These are phyloP conservation scores for Eristalinus sepulchralis DNA, from an alignment of 2,888 invertebrate genomes.

Conservation along the genomic window DNA sequence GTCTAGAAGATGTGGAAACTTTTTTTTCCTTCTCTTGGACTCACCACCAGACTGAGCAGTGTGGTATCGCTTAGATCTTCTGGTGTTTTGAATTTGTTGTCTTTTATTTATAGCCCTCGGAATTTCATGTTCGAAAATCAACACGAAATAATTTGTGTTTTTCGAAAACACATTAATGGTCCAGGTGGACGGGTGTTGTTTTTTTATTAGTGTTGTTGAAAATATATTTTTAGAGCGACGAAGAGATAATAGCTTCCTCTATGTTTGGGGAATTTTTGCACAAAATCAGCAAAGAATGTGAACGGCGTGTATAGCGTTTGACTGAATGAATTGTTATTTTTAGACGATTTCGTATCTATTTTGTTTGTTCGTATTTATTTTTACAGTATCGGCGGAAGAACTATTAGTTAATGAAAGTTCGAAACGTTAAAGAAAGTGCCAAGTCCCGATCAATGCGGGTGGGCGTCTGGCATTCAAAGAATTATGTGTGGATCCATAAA, in stretches of 20 bases:
- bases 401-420: background rate
- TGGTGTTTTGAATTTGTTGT: conserved; percentile 11
- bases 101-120: conserved; percentile 36
- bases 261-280: conserved; percentile 33
- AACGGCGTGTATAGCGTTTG: conserved; percentile 3
- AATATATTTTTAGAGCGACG: conserved; percentile 35
- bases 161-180: conserved; percentile 47
- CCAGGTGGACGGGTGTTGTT: conserved; percentile 45
- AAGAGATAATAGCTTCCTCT: conserved; percentile 24
- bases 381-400: background rate
- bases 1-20: conserved; percentile 12
- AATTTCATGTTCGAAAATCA: conserved; percentile 32
- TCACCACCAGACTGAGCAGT: background rate
- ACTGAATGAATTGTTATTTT: conserved; percentile 36
- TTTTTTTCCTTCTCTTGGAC: conserved; percentile 1
- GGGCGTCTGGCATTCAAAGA: background rate
- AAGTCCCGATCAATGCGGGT: background rate
- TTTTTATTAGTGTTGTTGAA: background rate
- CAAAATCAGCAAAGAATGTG: background rate
- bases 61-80: background rate
- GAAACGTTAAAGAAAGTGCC: background rate
- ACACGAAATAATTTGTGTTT: conserved; percentile 32
- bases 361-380: background rate
- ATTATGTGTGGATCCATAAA: background rate
- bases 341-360: background rate